These are phyloP conservation scores for Berghia stephanieae DNA, from an alignment of 1,140 invertebrate species.

Conservation along the genomic window DNA sequence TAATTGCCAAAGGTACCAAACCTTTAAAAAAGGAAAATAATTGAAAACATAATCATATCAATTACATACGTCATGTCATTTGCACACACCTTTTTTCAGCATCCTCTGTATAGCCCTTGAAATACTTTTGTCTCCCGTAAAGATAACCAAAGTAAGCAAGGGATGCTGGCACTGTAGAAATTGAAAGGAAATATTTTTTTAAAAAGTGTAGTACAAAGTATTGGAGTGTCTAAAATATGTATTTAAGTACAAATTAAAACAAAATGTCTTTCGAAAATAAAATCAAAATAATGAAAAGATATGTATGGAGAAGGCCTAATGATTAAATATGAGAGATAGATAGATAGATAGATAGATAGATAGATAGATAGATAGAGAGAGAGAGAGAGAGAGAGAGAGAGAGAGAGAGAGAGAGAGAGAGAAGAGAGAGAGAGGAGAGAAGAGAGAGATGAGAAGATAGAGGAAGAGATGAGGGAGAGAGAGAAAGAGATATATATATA, in stretches of 20 bases:
- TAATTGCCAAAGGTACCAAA: too few relatives aligned
- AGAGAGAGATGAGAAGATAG: neutral
- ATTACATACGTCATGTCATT: too few relatives aligned
- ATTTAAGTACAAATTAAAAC: too few relatives aligned
- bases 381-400: neutral
- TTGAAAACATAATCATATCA: too few relatives aligned
- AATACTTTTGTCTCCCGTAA: neutral
- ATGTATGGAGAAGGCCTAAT: too few relatives aligned
- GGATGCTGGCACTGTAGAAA: slow-evolving; percentile 8
- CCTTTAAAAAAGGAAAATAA: too few relatives aligned
- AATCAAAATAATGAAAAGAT: neutral
- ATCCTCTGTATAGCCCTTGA: slow-evolving; percentile 4
- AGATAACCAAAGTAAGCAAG: slow-evolving; percentile 1
- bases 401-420: neutral
- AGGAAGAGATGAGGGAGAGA: neutral
- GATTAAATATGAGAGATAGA: neutral
- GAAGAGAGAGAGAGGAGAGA: neutral
- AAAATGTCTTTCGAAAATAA: too few relatives aligned
- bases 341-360: too few relatives aligned
- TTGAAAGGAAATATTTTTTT: too few relatives aligned
- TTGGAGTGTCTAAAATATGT: too few relatives aligned
- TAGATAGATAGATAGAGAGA: too few relatives aligned
- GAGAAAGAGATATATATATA: neutral
- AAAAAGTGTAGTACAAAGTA: too few relatives aligned
- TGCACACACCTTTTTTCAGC: slow-evolving; percentile 16